phyloP scores from a whole-genome alignment of 2,888 invertebrate genomes.

The Caenorhabditis sp. region DNA sequence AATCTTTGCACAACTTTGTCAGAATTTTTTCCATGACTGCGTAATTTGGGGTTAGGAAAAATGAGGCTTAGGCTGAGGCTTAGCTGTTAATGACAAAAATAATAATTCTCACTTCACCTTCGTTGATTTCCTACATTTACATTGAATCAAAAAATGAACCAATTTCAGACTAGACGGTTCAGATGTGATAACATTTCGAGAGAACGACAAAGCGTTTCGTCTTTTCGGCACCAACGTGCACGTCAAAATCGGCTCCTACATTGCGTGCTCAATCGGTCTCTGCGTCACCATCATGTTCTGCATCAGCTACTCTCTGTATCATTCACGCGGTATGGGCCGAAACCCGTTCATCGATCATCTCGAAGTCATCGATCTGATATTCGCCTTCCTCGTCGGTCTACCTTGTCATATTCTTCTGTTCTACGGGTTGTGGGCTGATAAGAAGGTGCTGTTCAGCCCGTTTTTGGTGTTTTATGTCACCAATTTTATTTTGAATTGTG shows the following conservation, averaged over 20 bases:
- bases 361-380: slow-evolving; percentile 49
- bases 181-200: slow-evolving; percentile 54
- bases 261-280: slow-evolving; percentile 37
- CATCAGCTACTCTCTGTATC: slow-evolving; percentile 33
- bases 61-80: too few species aligned
- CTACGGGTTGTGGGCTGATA: slow-evolving; percentile 46
- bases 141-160: too few species aligned
- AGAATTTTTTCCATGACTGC: too few species aligned
- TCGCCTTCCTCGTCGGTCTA: slow-evolving; percentile 53
- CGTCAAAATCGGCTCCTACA: slow-evolving; percentile 48
- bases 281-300: slow-evolving; percentile 38
- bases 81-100: too few species aligned
- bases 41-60: too few species aligned
- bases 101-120: too few species aligned
- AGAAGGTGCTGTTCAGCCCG: slow-evolving; percentile 49
- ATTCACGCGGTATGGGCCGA: slow-evolving; percentile 31
- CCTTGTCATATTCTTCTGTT: slow-evolving; percentile 54
- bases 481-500: slow-evolving; percentile 53
- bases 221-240: slow-evolving; percentile 57
- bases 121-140: too few species aligned
- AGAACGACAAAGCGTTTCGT: slow-evolving; percentile 53
- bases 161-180: slow-evolving; percentile 49
- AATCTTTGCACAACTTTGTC: too few species aligned
- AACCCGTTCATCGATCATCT: slow-evolving; percentile 41
- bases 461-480: slow-evolving; percentile 57